Conservation (phyloP, 2,888 invertebrate genomes). For the Drosophila mercatorum region DNA sequence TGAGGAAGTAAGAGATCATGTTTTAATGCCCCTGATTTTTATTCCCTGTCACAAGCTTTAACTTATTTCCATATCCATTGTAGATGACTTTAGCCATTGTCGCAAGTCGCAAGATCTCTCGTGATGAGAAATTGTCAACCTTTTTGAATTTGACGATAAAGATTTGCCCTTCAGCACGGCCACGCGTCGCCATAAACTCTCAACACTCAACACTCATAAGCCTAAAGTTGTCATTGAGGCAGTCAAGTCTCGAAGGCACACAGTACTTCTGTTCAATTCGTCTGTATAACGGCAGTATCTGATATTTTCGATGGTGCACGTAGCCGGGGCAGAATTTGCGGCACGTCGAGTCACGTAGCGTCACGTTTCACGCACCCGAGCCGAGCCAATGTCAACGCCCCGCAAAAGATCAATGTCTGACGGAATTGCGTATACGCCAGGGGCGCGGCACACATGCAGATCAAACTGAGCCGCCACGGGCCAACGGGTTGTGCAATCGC, state of each 20-base stretch:
- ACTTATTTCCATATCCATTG: not conserved
- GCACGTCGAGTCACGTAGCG: conserved; percentile 62
- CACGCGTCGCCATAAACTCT: not conserved
- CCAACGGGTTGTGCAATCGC: conserved; percentile 53
- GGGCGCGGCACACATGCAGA: conserved; percentile 17
- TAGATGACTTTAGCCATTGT: no score
- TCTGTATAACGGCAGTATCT: conserved; percentile 1
- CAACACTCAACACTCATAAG: not conserved
- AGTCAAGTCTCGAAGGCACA: not conserved
- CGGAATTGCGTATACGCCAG: conserved; percentile 57
- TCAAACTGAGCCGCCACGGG: not conserved
- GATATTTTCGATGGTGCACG: conserved; percentile 21
- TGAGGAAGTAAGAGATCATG: not conserved
- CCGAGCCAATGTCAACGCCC: conserved; percentile 68
- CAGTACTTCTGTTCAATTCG: not conserved
- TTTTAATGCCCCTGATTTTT: no score
- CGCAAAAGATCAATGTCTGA: conserved; percentile 65
- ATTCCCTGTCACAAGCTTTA: not conserved
- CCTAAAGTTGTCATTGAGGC: not conserved
- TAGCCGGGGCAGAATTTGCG: conserved; percentile 35
- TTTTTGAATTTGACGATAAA: not conserved
- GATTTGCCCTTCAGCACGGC: not conserved
- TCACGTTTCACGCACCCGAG: conserved; percentile 34
- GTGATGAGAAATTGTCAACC: not conserved
- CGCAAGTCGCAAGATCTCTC: not conserved